A percentile compares a stretch with the other conserved stretches of the same genome.
Evolutionary conservation across 2,113 vertebrate genomes (phyloP).

Genomic region (Hyla sarda): DNA sequence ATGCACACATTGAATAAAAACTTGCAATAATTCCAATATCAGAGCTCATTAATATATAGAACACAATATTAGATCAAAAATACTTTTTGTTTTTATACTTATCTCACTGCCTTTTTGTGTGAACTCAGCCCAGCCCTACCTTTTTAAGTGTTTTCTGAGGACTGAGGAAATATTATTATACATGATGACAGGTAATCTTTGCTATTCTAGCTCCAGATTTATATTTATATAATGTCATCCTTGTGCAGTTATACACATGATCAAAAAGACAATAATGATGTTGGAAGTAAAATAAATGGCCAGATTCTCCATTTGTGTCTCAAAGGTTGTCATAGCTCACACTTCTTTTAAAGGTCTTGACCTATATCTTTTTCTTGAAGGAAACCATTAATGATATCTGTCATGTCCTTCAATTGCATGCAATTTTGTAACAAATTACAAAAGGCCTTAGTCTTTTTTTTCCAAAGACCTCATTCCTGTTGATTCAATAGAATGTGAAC

Average conservation of each 20-base stretch:
- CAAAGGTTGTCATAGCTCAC: conserved; percentile 33
- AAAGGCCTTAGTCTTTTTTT: conserved; percentile 43
- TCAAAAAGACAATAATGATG: conserved; percentile 13
- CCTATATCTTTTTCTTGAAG: background rate
- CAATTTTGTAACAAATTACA: conserved; percentile 48
- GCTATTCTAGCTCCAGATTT: background rate
- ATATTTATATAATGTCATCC: conserved; percentile 12
- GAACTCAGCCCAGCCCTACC: too few species aligned
- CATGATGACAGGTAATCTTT: conserved; percentile 10
- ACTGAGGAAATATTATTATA: background rate
- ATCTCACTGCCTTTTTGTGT: too few species aligned
- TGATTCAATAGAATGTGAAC: conserved; percentile 43
- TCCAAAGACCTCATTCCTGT: conserved; percentile 36
- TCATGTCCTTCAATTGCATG: conserved; percentile 53
- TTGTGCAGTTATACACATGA: background rate
- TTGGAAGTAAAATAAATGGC: conserved; percentile 27
- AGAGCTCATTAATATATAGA: too few species aligned
- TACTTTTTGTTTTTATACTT: too few species aligned
- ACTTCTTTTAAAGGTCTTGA: conserved; percentile 41
- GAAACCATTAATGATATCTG: conserved; percentile 46
- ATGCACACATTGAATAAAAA: too few species aligned
- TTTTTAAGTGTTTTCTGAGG: background rate
- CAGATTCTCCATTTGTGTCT: background rate
- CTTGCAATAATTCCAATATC: too few species aligned
- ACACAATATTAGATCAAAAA: too few species aligned